These are phyloP conservation scores for Heliocidaris tuberculata DNA, from an alignment of 35 echinoderm and acorn worm species.

Conservation along the genomic window DNA sequence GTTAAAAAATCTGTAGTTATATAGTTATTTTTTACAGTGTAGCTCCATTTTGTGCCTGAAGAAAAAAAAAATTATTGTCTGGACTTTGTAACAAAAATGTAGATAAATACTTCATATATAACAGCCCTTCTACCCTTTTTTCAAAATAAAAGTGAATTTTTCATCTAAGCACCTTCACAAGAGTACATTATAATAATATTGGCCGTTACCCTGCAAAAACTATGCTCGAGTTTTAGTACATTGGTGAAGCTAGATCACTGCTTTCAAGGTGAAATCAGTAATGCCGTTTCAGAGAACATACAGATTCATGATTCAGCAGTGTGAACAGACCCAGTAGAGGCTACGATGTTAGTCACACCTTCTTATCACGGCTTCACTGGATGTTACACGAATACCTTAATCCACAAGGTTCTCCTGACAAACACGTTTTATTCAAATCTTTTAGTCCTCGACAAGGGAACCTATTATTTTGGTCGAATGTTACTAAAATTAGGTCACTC, in stretches of 20 bases:
- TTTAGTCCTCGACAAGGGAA: background rate
- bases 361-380: background rate
- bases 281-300: background rate
- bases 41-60: no score
- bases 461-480: background rate
- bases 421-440: background rate
- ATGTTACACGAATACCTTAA: background rate
- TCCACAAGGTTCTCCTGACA: background rate
- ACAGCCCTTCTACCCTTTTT: no score
- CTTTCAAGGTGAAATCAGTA: background rate
- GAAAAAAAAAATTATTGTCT: no score
- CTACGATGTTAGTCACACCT: background rate
- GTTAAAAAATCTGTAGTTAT: no score
- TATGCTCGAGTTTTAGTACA: background rate
- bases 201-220: background rate
- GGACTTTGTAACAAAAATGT: no score
- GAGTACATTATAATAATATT: no score
- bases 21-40: no score
- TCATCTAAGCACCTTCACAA: no score
- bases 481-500: background rate
- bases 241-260: background rate
- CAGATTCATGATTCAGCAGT: background rate
- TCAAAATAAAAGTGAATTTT: no score
- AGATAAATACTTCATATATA: no score
- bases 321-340: background rate